Percentiles rank a stretch among this genome's conserved stretches.
Evolutionary conservation across 2,113 vertebrate genomes (phyloP).

Genomic region (Bubo bubo): DNA sequence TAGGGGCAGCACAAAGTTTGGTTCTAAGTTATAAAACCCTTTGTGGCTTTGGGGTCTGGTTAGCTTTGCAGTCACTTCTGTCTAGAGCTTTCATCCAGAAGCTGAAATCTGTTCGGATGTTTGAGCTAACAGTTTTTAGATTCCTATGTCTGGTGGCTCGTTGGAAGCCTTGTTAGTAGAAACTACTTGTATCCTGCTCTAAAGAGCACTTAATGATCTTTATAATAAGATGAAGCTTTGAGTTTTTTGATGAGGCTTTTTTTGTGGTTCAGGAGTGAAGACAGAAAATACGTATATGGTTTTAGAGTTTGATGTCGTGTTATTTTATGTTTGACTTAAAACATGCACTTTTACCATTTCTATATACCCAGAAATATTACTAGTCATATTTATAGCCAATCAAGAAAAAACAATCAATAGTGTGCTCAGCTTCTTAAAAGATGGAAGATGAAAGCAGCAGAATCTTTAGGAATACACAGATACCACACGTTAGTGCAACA

Average conservation of each 20-base stretch:
- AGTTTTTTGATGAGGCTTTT: not conserved
- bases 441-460: not conserved
- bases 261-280: not conserved
- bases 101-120: not conserved
- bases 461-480: not conserved
- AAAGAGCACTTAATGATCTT: not conserved
- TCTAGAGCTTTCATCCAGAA: not conserved
- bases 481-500: fast-evolving
- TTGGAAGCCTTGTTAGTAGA: not conserved
- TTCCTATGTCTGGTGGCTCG: not conserved
- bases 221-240: not conserved
- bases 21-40: not conserved
- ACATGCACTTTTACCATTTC: fast-evolving
- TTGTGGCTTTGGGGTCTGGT: not conserved
- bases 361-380: not conserved
- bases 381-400: not conserved
- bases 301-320: not conserved
- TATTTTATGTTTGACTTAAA: not conserved
- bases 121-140: not conserved
- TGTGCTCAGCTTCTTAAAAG: not conserved
- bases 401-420: not conserved
- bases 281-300: not conserved
- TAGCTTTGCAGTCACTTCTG: not conserved
- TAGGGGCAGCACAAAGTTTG: not conserved
- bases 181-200: not conserved